A percentile compares a stretch with the other conserved stretches of the same genome.
phyloP scores from a whole-genome alignment of 1,140 invertebrate genomes.

The Brachionus manjavacas region DNA sequence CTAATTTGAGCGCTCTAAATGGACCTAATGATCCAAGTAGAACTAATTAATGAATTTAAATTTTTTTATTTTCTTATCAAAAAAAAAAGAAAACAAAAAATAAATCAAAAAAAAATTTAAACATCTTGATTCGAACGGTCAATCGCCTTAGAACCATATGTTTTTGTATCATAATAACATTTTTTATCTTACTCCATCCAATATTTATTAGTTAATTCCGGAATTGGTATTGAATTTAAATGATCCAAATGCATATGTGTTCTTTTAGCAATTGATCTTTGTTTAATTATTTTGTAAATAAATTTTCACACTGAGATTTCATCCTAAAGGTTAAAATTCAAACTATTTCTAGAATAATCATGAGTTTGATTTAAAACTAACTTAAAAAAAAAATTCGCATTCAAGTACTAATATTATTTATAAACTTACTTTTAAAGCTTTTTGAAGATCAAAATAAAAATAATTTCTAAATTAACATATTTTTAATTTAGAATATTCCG shows the following conservation, averaged over 20 bases:
- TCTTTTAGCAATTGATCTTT: not conserved
- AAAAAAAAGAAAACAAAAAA: slow-evolving; percentile 16
- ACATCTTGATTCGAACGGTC: not conserved
- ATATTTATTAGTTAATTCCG: slow-evolving; percentile 26
- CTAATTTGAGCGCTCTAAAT: not conserved
- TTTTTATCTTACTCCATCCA: not conserved
- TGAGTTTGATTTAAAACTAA: not conserved
- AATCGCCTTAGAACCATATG: not conserved
- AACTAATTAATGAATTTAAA: not conserved
- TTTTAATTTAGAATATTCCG: not conserved
- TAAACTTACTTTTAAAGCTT: not conserved
- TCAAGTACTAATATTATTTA: not conserved
- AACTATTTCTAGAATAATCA: not conserved
- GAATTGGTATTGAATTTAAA: not conserved
- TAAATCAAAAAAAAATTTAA: not conserved
- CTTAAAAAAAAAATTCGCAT: not conserved
- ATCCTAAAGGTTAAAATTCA: not conserved
- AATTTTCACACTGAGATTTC: not conserved
- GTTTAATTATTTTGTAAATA: slow-evolving; percentile 1
- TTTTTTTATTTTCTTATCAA: not conserved
- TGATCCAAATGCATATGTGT: not conserved
- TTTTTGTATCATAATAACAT: not conserved
- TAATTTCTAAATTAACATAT: not conserved
- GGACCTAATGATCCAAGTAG: slow-evolving; percentile 16
- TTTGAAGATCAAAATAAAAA: not conserved